Evolutionary conservation across 2,888 invertebrate genomes (phyloP).

Genomic region (Rotaria socialis): DNA sequence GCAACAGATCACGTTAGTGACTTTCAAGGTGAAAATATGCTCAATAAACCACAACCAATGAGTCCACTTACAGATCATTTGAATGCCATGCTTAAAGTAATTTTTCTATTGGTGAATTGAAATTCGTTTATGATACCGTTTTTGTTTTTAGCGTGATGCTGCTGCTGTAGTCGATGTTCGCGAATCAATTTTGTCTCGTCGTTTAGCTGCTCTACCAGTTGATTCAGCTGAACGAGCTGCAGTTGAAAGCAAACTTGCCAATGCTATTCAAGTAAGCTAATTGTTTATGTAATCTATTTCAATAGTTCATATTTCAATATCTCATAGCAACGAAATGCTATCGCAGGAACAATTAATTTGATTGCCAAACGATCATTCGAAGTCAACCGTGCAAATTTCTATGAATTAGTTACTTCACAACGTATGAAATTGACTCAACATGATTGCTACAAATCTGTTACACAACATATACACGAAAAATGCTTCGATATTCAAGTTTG

Average conservation of each 20-base stretch:
- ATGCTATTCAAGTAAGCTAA: not conserved
- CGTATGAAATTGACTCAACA: slow-evolving; percentile 43
- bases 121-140: not conserved
- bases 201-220: slow-evolving; percentile 34
- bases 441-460: slow-evolving; percentile 42
- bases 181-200: slow-evolving; percentile 39
- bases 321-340: not conserved
- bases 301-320: not conserved
- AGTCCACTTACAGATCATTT: slow-evolving; percentile 28
- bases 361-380: slow-evolving; percentile 24
- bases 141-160: slow-evolving; percentile 43
- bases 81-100: slow-evolving; percentile 38
- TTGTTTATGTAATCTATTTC: not conserved
- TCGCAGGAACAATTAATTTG: not conserved
- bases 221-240: not conserved
- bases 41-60: not conserved
- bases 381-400: slow-evolving; percentile 1
- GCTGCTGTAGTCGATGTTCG: slow-evolving; percentile 46
- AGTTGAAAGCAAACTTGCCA: not conserved
- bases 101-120: too few species aligned
- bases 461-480: slow-evolving; percentile 42
- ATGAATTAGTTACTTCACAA: not conserved
- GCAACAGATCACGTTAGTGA: slow-evolving; percentile 25
- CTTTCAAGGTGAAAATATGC: slow-evolving; percentile 42
- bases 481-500: slow-evolving; percentile 43